Conservation (phyloP, 2,113 vertebrate genomes). For the Trachemys scripta region DNA sequence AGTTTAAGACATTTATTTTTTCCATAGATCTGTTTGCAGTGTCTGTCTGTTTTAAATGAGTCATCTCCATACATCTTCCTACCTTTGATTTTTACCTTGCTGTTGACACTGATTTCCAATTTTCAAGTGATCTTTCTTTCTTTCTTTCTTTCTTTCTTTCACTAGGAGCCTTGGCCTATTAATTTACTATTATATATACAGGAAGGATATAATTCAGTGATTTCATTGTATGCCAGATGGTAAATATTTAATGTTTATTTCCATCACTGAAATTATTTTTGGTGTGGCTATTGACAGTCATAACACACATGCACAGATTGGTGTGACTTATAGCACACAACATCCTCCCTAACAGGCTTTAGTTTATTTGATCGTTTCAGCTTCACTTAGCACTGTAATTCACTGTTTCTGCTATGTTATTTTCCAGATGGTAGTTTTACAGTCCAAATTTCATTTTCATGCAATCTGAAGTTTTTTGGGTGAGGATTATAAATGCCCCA, state of each 20-base stretch:
- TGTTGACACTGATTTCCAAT: constrained; percentile 46
- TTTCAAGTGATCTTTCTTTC: constrained; percentile 3
- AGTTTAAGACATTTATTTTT: not conserved
- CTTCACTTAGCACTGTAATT: not conserved
- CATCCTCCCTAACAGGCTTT: not conserved
- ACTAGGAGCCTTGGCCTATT: constrained; percentile 40
- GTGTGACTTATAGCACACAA: not conserved
- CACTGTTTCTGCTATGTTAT: not conserved
- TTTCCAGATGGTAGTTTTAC: constrained; percentile 12
- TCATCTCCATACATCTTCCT: constrained; percentile 3
- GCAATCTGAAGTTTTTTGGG: not conserved
- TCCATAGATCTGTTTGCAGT: not conserved
- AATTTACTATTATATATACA: constrained; percentile 40
- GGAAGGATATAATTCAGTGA: constrained; percentile 15
- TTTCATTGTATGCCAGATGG: constrained; percentile 13
- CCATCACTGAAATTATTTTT: constrained; percentile 51
- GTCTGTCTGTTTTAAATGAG: not conserved
- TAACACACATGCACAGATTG: not conserved
- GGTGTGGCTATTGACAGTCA: constrained; percentile 35
- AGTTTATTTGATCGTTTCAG: constrained; percentile 1
- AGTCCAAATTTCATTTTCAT: constrained; percentile 26
- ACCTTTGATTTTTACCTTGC: constrained; percentile 9
- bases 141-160: not conserved
- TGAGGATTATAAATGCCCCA: constrained; percentile 6
- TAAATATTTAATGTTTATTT: constrained; percentile 69